Conservation (phyloP, 2,888 invertebrate genomes). For the Panzeria rudis region DNA sequence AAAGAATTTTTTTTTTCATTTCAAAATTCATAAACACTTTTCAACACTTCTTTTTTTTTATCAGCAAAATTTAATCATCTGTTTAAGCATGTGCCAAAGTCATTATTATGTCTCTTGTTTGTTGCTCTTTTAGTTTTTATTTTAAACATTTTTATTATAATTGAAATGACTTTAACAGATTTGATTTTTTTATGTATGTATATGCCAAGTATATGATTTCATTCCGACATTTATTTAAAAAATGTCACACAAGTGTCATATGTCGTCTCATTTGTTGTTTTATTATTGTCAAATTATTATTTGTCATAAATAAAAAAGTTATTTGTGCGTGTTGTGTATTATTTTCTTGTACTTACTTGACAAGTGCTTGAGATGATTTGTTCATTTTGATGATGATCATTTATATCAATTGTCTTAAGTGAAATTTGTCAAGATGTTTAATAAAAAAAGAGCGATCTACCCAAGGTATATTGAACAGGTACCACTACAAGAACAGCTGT, state of each 20-base stretch:
- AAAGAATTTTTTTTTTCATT: slow-evolving; percentile 29
- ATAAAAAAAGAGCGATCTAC: slow-evolving; percentile 20
- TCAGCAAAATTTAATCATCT: slow-evolving; percentile 63
- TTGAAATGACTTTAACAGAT: slow-evolving; percentile 62
- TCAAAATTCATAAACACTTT: slow-evolving; percentile 38
- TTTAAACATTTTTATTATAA: slow-evolving; percentile 32
- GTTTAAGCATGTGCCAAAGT: slow-evolving; percentile 67
- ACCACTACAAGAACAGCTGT: no score
- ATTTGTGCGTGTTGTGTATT: background rate
- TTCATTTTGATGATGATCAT: slow-evolving; percentile 58
- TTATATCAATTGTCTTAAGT: slow-evolving; percentile 70
- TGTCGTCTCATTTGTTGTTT: slow-evolving; percentile 62
- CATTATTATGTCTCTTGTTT: slow-evolving; percentile 48
- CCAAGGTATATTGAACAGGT: no score
- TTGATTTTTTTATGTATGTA: slow-evolving; percentile 24
- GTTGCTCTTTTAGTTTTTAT: slow-evolving; percentile 34
- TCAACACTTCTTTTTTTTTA: slow-evolving; percentile 56
- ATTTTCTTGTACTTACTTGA: slow-evolving; percentile 7
- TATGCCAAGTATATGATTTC: slow-evolving; percentile 28
- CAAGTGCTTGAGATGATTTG: slow-evolving; percentile 50
- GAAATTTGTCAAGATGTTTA: slow-evolving; percentile 73
- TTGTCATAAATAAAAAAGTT: slow-evolving; percentile 19
- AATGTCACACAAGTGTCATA: slow-evolving; percentile 68
- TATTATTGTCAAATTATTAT: slow-evolving; percentile 57
- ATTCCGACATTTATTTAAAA: slow-evolving; percentile 40